Evolutionary conservation across 2,797 vertebrate species (phyloP).

Genomic region (Rhinatrema bivittatum): DNA sequence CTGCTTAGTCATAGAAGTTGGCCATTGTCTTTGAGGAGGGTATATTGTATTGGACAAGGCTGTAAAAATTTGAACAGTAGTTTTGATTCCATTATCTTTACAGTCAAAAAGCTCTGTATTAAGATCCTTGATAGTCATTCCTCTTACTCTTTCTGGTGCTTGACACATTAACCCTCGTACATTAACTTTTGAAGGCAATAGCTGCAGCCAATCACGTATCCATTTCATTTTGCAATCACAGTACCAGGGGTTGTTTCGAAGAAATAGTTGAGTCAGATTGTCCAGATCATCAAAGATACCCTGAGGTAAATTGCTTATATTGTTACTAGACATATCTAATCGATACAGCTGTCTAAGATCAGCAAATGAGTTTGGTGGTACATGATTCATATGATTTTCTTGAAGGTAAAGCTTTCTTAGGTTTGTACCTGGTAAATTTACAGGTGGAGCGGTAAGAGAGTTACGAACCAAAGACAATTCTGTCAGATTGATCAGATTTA

Average conservation of each 20-base stretch:
- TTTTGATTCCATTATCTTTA: slow-evolving; percentile 59
- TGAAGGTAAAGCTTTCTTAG: slow-evolving; percentile 94
- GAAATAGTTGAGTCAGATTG: slow-evolving; percentile 93
- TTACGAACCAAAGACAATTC: slow-evolving; percentile 94
- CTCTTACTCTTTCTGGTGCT: slow-evolving; percentile 94
- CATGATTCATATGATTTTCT: slow-evolving; percentile 95
- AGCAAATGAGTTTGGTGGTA: slow-evolving; percentile 87
- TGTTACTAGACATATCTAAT: slow-evolving; percentile 96
- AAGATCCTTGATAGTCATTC: slow-evolving; percentile 97
- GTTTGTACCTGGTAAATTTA: slow-evolving; percentile 87
- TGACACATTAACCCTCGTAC: slow-evolving; percentile 98
- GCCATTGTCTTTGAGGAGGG: slow-evolving; percentile 82
- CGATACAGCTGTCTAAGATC: slow-evolving; percentile 91
- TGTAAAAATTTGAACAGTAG: slow-evolving; percentile 79
- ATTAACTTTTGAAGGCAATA: slow-evolving; percentile 85
- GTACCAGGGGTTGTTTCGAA: slow-evolving; percentile 97
- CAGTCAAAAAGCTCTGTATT: slow-evolving; percentile 88
- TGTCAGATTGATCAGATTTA: slow-evolving; percentile 89
- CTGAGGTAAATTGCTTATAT: slow-evolving; percentile 92
- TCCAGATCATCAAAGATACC: slow-evolving; percentile 96
- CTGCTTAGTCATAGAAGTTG: slow-evolving; percentile 82
- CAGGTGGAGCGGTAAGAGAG: slow-evolving; percentile 85
- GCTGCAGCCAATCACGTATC: slow-evolving; percentile 95
- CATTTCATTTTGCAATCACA: slow-evolving; percentile 97
- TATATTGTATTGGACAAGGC: slow-evolving; percentile 69